Evolutionary conservation across 2,797 vertebrate genomes (phyloP), one percentile per base, ranked within the genome.

Genomic region (Diceros bicornis): DNA sequence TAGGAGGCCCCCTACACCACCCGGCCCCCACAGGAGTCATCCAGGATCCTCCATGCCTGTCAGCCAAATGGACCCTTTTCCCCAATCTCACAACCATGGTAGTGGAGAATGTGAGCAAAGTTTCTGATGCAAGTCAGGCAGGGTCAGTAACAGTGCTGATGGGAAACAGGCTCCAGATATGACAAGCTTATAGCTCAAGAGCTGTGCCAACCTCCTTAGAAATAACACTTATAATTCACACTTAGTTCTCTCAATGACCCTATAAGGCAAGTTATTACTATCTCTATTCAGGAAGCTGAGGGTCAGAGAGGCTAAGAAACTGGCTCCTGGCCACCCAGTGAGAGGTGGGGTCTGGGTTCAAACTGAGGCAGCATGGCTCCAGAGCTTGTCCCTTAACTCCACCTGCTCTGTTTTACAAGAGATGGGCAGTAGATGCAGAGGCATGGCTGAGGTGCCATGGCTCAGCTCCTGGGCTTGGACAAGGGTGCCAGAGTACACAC

Each of bases 401-500:
- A 52, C 14, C 72, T 68, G 41, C 57, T n/a, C 89, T 94, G 91
- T 66, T 72, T 88, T 81, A 74, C 11, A 41, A 64, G 64, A 75
- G 88, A 61, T 3, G 20, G 44, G 81, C 20, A 83, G 71, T 41
- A 61, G 34, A 21, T 0, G 2, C 37, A 72, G 2, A 91, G 61
- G 52, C 81, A 74, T 1, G 50, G n/a, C 41, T 32, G 41, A 50
- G 71, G 37, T 27, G 64, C 55, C 34, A 16, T 3, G 34, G 68
- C 41, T 72, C 47, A 72, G 66, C 18, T 82, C 32, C 74, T 50
- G 17, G n/a, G 47, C 72, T 79, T 59, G 17, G 34, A 27, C 52
- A 86, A n/a, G n/a, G 71, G 27, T 74, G 29, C 47, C 29, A 2
- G 68, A 96, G 90, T 85, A 98, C 99, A 96, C 99, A 99, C 99